A percentile compares a stretch with the other conserved stretches of the same genome.
These are phyloP conservation scores for Lomographa bimaculata DNA, from an alignment of 2,888 invertebrate genomes.

Conservation along the genomic window DNA sequence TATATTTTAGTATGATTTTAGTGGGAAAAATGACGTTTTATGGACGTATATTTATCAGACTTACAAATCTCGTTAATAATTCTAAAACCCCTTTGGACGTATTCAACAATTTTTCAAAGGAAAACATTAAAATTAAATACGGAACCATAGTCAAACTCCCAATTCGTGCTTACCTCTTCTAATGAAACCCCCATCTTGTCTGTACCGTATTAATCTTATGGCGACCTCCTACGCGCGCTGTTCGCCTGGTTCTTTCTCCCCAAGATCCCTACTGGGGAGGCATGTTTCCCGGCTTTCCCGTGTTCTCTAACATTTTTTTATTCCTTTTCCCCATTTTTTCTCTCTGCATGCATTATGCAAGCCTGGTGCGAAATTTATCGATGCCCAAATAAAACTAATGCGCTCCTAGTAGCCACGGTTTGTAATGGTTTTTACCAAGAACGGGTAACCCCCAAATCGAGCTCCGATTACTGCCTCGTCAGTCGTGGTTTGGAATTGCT, in stretches of 20 bases:
- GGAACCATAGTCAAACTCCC: constrained; percentile 44
- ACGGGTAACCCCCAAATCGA: background rate
- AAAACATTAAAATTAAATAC: no score
- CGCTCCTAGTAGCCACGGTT: no score
- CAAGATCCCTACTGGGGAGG: constrained; percentile 66
- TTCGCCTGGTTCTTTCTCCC: constrained; percentile 71
- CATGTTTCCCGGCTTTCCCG: constrained; percentile 64
- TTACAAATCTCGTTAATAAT: no score
- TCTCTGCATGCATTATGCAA: constrained; percentile 75
- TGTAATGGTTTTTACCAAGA: no score
- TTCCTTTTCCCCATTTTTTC: constrained; percentile 49
- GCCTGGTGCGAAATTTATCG: constrained; percentile 67
- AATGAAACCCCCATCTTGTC: constrained; percentile 77
- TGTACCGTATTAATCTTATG: constrained; percentile 80
- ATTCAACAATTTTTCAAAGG: no score
- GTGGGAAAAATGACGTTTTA: no score
- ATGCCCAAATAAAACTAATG: constrained; percentile 67
- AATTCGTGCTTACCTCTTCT: constrained; percentile 59
- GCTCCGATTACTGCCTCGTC: no score
- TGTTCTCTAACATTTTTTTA: constrained; percentile 38
- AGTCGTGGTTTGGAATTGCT: no score
- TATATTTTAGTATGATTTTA: no score
- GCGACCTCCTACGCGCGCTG: constrained; percentile 66
- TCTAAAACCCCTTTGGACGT: no score
- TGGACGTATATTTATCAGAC: no score